phyloP scores from a whole-genome alignment of 2,797 vertebrate genomes.

The Gymnoscopelus microlampas region DNA sequence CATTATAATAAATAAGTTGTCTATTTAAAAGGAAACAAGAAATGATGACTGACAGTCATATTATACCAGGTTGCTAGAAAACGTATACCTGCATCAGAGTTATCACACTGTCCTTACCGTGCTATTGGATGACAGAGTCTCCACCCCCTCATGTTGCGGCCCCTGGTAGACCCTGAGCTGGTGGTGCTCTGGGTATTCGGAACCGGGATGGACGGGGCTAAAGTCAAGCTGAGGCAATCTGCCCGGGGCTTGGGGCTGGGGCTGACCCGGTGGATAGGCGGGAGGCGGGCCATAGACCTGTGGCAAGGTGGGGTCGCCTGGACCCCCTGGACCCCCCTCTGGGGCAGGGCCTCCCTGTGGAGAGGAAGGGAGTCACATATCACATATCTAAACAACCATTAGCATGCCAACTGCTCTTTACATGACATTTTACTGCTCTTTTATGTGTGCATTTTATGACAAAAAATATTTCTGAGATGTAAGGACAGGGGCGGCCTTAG shows the following conservation, averaged over 20 bases:
- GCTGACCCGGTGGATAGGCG: constrained; percentile 81
- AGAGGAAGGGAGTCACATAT: constrained; percentile 3
- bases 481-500: too few species aligned
- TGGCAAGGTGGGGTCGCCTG: constrained; percentile 78
- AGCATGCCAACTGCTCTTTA: too few species aligned
- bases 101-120: constrained; percentile 70
- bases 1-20: neutral
- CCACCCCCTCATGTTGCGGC: constrained; percentile 77
- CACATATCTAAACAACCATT: too few species aligned
- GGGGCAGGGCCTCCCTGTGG: constrained; percentile 78
- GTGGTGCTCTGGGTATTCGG: constrained; percentile 82
- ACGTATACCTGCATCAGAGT: constrained; percentile 22
- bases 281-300: constrained; percentile 84
- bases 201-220: constrained; percentile 66
- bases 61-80: constrained; percentile 1
- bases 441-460: too few species aligned
- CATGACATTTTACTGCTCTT: too few species aligned
- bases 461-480: too few species aligned
- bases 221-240: constrained; percentile 82
- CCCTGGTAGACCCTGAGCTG: constrained; percentile 83
- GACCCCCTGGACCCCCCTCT: constrained; percentile 77
- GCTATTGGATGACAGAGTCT: constrained; percentile 67
- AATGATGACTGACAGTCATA: too few species aligned
- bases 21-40: too few species aligned
- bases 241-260: constrained; percentile 68